Conservation (phyloP, 2,888 invertebrate species). For the Gastrophysa polygoni region DNA sequence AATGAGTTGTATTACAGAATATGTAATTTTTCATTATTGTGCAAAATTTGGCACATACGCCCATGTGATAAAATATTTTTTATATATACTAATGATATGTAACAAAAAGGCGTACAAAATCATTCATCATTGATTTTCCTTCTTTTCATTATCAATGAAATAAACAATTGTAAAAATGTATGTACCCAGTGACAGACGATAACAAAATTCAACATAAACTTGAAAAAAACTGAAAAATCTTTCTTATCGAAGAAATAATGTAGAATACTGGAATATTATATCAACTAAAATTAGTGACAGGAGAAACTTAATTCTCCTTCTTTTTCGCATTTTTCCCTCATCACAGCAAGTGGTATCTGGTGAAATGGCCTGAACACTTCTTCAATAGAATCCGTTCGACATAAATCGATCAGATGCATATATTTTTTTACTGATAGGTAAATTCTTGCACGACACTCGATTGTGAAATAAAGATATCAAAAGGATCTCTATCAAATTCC, state of each 20-base stretch:
- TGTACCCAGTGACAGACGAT: too few relatives aligned
- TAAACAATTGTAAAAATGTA: not conserved
- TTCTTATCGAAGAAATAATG: not conserved
- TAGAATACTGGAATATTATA: not conserved
- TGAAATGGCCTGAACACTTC: not conserved
- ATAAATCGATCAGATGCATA: too few relatives aligned
- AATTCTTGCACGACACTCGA: too few relatives aligned
- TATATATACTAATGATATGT: not conserved
- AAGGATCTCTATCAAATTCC: too few relatives aligned
- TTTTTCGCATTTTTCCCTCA: not conserved
- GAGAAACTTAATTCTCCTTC: not conserved
- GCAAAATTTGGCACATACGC: too few relatives aligned
- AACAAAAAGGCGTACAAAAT: not conserved
- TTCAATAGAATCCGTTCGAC: not conserved
- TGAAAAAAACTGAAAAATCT: not conserved
- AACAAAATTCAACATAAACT: too few relatives aligned
- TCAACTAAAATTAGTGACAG: not conserved
- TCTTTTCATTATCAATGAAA: not conserved
- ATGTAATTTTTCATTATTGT: too few relatives aligned
- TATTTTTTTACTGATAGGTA: too few relatives aligned
- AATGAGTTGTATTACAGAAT: too few relatives aligned
- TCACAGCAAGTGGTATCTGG: not conserved
- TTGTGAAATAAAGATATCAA: too few relatives aligned
- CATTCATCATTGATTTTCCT: not conserved
- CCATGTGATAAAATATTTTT: too few relatives aligned